These are phyloP conservation scores for Salarias fasciatus DNA, from an alignment of 2,797 vertebrate species.

Conservation along the genomic window DNA sequence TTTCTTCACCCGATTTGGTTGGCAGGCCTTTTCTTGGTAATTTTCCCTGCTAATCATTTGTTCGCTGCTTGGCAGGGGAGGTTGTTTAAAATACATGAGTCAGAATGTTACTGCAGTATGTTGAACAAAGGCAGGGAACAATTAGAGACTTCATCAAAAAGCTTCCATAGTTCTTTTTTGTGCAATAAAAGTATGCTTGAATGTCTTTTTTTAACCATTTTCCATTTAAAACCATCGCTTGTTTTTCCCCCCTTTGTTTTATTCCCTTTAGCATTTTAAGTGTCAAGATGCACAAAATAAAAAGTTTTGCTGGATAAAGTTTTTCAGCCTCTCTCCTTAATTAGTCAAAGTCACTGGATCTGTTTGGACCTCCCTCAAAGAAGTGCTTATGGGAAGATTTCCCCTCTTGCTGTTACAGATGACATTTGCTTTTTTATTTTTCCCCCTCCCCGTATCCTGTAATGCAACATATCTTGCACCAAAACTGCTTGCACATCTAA, in stretches of 20 bases:
- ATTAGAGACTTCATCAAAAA: conserved; percentile 42
- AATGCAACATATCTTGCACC: conserved; percentile 12
- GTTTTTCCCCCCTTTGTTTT: neutral
- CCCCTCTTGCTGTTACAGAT: conserved; percentile 32
- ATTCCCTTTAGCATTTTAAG: conserved; percentile 10
- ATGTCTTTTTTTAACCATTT: conserved; percentile 7
- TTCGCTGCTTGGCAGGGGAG: conserved; percentile 66
- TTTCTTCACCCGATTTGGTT: conserved; percentile 71
- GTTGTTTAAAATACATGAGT: conserved; percentile 55
- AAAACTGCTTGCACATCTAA: conserved; percentile 62
- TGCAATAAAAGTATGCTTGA: conserved; percentile 14
- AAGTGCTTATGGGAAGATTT: conserved; percentile 21
- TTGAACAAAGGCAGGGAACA: conserved; percentile 44
- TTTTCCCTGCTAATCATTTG: conserved; percentile 70
- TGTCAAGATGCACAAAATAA: conserved; percentile 12
- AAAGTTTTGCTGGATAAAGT: conserved; percentile 6
- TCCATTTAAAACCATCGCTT: too few species aligned
- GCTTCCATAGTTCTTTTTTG: conserved; percentile 3
- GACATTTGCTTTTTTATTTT: conserved; percentile 40
- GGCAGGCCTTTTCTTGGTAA: conserved; percentile 68
- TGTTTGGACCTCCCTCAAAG: conserved; percentile 8
- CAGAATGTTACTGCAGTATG: conserved; percentile 32
- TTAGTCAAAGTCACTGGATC: conserved; percentile 15
- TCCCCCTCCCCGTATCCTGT: conserved; percentile 6
- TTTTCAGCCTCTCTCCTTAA: conserved; percentile 2